phyloP scores from a whole-genome alignment of 2,113 vertebrate species.

The Chrysemys picta region DNA sequence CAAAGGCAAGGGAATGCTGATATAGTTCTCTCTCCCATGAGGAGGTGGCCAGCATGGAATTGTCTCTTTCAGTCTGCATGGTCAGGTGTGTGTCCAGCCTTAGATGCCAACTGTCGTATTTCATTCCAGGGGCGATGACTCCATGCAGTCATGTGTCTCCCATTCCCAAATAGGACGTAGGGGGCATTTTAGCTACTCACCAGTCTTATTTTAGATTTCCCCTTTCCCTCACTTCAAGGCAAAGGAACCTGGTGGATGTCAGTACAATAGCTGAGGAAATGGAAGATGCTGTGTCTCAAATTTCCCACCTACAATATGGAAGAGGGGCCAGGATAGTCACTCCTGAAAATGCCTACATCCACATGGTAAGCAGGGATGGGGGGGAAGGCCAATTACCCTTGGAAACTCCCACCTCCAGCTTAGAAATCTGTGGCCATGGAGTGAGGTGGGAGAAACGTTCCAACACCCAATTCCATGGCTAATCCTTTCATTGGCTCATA shows the following conservation, averaged over 20 bases:
- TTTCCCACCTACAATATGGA: background rate
- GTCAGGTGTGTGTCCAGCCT: background rate
- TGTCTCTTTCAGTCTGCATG: background rate
- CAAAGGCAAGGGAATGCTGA: background rate
- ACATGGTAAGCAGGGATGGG: background rate
- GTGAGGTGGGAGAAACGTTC: background rate
- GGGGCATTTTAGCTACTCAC: background rate
- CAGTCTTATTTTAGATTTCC: background rate
- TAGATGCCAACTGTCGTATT: rapidly evolving
- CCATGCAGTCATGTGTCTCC: background rate
- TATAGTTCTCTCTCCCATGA: background rate
- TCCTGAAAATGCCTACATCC: background rate
- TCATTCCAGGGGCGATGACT: background rate
- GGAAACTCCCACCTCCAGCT: background rate
- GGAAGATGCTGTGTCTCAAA: background rate
- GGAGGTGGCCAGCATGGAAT: background rate
- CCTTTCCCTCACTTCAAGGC: background rate
- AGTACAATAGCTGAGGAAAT: background rate
- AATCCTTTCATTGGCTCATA: background rate
- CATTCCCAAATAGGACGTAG: background rate
- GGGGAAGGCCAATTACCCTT: background rate
- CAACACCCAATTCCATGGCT: background rate
- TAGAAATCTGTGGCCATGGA: background rate
- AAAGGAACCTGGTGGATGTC: background rate
- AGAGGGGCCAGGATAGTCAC: background rate